Base-by-base conservation (phyloP, 2,888 invertebrate genomes). In the Branchellion lobata region DNA sequence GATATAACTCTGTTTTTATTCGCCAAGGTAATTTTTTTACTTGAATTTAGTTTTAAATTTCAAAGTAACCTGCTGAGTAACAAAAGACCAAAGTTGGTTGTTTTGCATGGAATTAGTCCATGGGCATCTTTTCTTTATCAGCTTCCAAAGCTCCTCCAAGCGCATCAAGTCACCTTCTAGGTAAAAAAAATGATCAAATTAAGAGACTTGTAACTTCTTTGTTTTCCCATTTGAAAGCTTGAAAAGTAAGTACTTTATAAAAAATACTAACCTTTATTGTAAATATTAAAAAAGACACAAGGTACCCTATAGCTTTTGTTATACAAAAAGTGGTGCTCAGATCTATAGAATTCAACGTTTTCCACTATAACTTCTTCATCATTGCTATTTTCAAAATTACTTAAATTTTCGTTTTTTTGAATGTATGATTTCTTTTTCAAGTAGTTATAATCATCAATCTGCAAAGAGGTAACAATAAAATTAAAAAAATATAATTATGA, bases 251-350 rank as follows among this genome's bases (percentile, higher is more conserved):
- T n/a, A n/a, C n/a, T n/a, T n/a, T n/a, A n/a, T n/a, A n/a, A n/a
- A n/a, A n/a, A n/a, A n/a, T n/a, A 34, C 24, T 18, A 31, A 57
- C 76, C 53, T 29, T 33, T 51, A n/a, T 31, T 33, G 34, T 57
- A 57, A 27, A 76, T 84, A 82, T 86, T 87, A 81, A 88, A 87
- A 81, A 87, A 88, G 0, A 88, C 82, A 0, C 88, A 87, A 8
- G 88, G 88, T 2, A 88, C 88, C 27, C 81, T 81, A 81, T 87
- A 88, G 79, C 87, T 87, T 57, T 83, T 83, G 82, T 86, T 88
- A 84, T 87, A 88, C 1, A 88, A 81, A 1, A 88, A 82, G 80
- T 88, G 87, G 80, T 87, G 88, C 80, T 88, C 87, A 57, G 14
- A 24, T 57, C 5, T 57, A n/a, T 18, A n/a, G 21, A 5, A 24